Evolutionary conservation across 2,888 invertebrate genomes (phyloP), one percentile per base, ranked within the genome.

Genomic region (Nomada ruficornis): DNA sequence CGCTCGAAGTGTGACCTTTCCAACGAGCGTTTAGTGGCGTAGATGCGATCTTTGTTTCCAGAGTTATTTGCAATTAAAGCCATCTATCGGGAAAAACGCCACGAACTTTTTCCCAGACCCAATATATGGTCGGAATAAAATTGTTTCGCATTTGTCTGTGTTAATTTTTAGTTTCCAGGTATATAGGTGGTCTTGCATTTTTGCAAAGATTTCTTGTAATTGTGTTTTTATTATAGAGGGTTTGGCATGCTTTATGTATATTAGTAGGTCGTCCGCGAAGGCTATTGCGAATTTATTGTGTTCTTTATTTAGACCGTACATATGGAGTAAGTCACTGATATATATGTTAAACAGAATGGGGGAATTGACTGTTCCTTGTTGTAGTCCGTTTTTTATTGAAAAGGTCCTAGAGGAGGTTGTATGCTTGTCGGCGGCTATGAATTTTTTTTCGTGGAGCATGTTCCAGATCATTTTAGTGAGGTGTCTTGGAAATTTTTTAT

Each of bases 401-500:
- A 55, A 86, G 0, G 57, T 29, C 2, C 60, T 62, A 0, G 68
- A 62, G 0, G 81, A 75, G 0, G 15, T 26, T 52, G 52, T 0
- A 0, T 13, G 18, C 0, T 18, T 57, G 13, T 3, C 50, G 20
- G 20, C 13, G 13, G 52, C 50, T 11, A 13, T 3, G n/a, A 63
- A 47, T 78, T 83, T 13, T 83, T 79, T 44, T 1, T 44, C 36
- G 63, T 74, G 13, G 18, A 42, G 20, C 68, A 82, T 20, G 11
- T 78, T 29, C 54, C 63, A 62, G 10, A 82, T 42, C 15, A 80
- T 65, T 26, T 68, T 72, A 0, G 64, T 26, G 0, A 69, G n/a
- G 5, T 77, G 50, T 0, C 4, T 10, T 1, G 86, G 82, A 20
- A 78, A 84, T 1, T 77, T 5, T 13, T 79, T 72, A 71, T 79